Conservation (phyloP, 2,113 vertebrate species). For the Stegastes partitus region DNA sequence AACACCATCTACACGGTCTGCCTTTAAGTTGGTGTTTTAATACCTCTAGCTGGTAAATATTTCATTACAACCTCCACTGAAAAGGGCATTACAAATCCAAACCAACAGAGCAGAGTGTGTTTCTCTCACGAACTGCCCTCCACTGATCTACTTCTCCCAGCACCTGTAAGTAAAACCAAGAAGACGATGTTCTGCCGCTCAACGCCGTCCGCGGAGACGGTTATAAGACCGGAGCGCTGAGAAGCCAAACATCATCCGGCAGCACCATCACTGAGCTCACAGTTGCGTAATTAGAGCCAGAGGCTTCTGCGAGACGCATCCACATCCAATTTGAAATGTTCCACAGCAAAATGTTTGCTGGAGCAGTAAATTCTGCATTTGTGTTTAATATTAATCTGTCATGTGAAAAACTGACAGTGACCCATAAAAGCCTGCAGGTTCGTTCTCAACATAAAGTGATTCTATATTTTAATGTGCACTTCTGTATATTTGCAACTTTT, state of each 20-base stretch:
- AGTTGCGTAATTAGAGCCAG: constrained; percentile 30
- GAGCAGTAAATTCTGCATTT: background rate
- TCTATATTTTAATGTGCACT: too few species aligned
- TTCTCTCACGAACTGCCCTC: background rate
- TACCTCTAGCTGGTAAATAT: background rate
- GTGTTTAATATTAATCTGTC: constrained; percentile 2
- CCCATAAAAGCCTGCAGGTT: background rate
- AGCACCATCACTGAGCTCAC: background rate
- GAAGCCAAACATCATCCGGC: background rate
- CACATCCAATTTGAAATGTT: background rate
- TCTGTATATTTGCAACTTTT: too few species aligned
- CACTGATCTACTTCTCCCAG: too few species aligned
- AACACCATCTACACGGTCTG: background rate
- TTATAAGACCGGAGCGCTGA: too few species aligned
- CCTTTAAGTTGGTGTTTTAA: background rate
- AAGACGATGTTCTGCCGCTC: too few species aligned
- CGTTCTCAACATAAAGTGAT: too few species aligned
- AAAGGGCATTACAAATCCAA: background rate
- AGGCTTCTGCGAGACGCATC: constrained; percentile 22
- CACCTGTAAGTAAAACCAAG: too few species aligned
- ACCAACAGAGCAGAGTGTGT: background rate
- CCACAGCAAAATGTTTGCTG: constrained; percentile 3
- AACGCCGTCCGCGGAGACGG: too few species aligned
- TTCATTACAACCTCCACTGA: background rate
- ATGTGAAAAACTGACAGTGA: background rate